Base-by-base conservation (phyloP, 2,888 invertebrate genomes). In the Meloe dianella region DNA sequence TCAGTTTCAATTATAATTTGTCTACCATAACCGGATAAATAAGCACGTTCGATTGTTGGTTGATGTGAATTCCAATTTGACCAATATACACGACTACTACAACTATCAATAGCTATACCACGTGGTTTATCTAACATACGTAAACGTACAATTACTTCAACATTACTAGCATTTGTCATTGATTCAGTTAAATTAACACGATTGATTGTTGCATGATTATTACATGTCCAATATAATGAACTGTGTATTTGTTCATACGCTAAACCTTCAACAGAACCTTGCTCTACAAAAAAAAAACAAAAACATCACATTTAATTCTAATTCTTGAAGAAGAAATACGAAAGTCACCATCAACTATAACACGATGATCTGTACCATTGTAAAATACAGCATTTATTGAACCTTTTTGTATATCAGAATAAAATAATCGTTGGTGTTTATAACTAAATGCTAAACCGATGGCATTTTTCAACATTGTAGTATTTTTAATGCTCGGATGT, bases 351-450 rank as follows among this genome's bases (percentile, higher is more conserved):
- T 89, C 88, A 10, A 93, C 87, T 70, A 95, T 85, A 51, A 91
- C 87, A 41, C 85, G 85, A 83, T 94, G 92, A 0, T 87, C 88
- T 32, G 88, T 87, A 59, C 95, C 95, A 84, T 95, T 91, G 84
- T 95, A 95, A 80, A 86, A 87, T 58, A 94, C 95, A 35, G 89
- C 87, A 84, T 92, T 92, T 78, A 96, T 94, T 73, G 92, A 90
- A 65, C 94, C 94, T 78, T 91, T 87, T 81, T 95, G 94, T 70
- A 96, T 94, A 84, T 96, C 96, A 0, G 95, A 95, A 85, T 94
- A 96, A 85, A 93, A 95, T 60, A 95, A 85, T 60, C 89, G 85
- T 73, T 89, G 86, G 35, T 85, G 85, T 66, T 85, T 84, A 83
- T 91, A 94, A 84, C 94, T 92, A 83, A 91, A 94, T 1, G 93